Evolutionary conservation across 2,113 vertebrate genomes (phyloP).

Genomic region (Bubo scandiacus): DNA sequence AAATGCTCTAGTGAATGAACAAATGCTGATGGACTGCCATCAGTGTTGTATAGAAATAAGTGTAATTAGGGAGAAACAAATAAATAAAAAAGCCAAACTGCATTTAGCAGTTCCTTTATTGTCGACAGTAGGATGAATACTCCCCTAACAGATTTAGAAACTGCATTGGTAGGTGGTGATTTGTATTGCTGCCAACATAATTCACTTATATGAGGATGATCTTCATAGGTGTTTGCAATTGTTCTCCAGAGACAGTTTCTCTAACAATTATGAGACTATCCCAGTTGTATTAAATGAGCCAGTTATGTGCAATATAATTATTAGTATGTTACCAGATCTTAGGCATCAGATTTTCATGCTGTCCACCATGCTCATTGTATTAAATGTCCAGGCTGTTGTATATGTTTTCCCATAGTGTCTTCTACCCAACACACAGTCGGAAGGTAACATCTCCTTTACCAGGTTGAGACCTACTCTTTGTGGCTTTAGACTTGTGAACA

Average conservation of each 20-base stretch:
- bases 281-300: background rate
- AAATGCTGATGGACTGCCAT: background rate
- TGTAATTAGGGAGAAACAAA: constrained; percentile 38
- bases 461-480: background rate
- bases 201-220: background rate
- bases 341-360: background rate
- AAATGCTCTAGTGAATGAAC: background rate
- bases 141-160: background rate
- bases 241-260: background rate
- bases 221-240: background rate
- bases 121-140: background rate
- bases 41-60: background rate
- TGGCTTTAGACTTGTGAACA: background rate
- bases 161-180: background rate
- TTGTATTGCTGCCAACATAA: background rate
- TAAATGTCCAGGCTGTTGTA: background rate
- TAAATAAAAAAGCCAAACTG: background rate
- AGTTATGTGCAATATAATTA: background rate
- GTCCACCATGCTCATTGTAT: background rate
- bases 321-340: background rate
- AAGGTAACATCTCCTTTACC: background rate
- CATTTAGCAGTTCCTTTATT: background rate
- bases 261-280: background rate
- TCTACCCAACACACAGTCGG: fast-evolving
- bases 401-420: background rate